Percentiles rank a stretch among this genome's conserved stretches.
These are phyloP conservation scores for Pseudomyrmex pallidus DNA, from an alignment of 1,140 invertebrate genomes.

Conservation along the genomic window DNA sequence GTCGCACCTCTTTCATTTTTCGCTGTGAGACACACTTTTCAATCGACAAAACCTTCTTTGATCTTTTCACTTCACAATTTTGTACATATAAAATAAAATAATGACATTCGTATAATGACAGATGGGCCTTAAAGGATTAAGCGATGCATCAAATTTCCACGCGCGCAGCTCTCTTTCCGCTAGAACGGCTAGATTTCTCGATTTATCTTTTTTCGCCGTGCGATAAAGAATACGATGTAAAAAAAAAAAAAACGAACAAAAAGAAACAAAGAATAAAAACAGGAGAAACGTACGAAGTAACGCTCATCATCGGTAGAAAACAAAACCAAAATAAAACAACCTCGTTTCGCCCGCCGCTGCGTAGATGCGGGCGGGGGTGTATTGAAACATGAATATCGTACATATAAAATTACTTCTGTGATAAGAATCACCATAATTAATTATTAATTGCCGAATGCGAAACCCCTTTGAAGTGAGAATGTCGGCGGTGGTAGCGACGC, in stretches of 20 bases:
- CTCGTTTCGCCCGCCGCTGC: slow-evolving; percentile 50
- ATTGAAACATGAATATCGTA: slow-evolving; percentile 63
- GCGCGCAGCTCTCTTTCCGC: slow-evolving; percentile 55
- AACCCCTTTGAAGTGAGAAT: slow-evolving; percentile 61
- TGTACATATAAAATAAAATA: background rate
- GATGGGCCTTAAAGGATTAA: slow-evolving; percentile 26
- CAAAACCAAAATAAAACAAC: too few relatives aligned
- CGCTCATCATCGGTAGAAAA: slow-evolving; percentile 38
- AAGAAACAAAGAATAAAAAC: too few relatives aligned
- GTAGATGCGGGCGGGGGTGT: slow-evolving; percentile 3
- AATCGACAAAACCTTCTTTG: too few relatives aligned
- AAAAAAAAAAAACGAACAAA: background rate
- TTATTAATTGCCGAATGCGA: slow-evolving; percentile 73
- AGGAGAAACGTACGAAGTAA: slow-evolving; percentile 6
- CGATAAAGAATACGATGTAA: slow-evolving; percentile 26
- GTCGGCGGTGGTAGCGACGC: slow-evolving; percentile 38
- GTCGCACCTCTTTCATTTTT: too few relatives aligned
- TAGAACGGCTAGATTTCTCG: slow-evolving; percentile 71
- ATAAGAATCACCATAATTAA: slow-evolving; percentile 72
- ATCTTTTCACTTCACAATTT: too few relatives aligned
- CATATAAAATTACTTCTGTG: slow-evolving; percentile 73
- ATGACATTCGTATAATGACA: background rate
- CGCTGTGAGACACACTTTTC: too few relatives aligned
- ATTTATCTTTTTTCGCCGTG: slow-evolving; percentile 48
- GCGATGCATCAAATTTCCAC: slow-evolving; percentile 25